phyloP scores from a whole-genome alignment of 2,888 invertebrate genomes.

The Scaptomyza flava region DNA sequence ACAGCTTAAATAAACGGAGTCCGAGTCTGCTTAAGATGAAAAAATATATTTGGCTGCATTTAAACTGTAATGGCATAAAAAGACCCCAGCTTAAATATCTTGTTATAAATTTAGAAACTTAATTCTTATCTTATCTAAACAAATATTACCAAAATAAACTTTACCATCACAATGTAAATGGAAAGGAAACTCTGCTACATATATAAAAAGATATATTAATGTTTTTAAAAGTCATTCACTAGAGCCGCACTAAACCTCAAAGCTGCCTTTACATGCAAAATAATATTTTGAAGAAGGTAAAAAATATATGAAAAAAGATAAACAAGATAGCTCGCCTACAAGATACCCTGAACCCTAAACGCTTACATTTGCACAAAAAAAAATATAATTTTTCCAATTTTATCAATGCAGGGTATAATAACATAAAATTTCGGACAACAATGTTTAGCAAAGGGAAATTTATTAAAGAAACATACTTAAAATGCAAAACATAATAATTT shows the following conservation, averaged over 20 bases:
- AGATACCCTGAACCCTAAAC: too few relatives aligned
- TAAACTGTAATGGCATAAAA: neutral
- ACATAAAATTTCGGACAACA: too few relatives aligned
- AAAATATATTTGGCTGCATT: neutral
- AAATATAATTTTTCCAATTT: too few relatives aligned
- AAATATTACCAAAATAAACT: slow-evolving; percentile 4
- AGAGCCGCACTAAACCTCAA: neutral
- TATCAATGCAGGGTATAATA: too few relatives aligned
- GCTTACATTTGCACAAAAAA: too few relatives aligned
- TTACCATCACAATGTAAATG: neutral
- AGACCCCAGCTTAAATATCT: neutral
- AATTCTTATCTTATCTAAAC: slow-evolving; percentile 1
- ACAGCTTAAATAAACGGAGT: neutral
- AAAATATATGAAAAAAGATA: too few relatives aligned
- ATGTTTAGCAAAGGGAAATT: neutral
- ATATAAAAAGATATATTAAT: neutral
- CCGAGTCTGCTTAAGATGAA: neutral
- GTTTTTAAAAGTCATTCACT: neutral
- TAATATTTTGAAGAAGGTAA: neutral
- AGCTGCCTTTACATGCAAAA: neutral
- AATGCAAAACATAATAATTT: neutral
- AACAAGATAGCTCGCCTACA: too few relatives aligned
- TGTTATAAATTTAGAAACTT: slow-evolving; percentile 10
- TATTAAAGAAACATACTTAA: neutral
- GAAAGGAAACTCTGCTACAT: neutral